phyloP scores from a whole-genome alignment of 2,888 invertebrate genomes.

The Chirona hameri region DNA sequence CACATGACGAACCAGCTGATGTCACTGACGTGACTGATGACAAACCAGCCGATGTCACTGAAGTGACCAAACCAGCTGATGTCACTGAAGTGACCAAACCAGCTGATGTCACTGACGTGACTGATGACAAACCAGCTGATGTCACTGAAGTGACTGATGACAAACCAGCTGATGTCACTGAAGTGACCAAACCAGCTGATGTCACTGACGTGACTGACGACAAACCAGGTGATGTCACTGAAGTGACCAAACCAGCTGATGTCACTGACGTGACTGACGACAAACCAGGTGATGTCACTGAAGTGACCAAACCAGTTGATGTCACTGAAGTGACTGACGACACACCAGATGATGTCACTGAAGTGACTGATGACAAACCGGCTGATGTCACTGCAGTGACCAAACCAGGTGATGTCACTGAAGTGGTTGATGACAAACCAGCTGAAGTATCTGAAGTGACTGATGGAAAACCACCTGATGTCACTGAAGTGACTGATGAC shows the following conservation, averaged over 20 bases:
- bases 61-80: background rate
- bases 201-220: background rate
- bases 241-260: background rate
- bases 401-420: background rate
- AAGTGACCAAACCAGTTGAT: background rate
- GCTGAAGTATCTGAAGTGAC: background rate
- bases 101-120: background rate
- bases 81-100: background rate
- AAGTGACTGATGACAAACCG: background rate
- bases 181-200: background rate
- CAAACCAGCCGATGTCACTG: background rate
- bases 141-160: background rate
- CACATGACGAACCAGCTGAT: background rate
- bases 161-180: background rate
- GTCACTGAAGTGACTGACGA: background rate
- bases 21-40: background rate
- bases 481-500: background rate
- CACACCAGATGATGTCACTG: background rate
- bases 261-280: background rate
- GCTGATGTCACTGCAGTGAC: background rate
- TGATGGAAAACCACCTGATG: background rate
- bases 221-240: background rate
- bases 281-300: background rate
- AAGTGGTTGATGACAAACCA: background rate
- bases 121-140: background rate